Evolutionary conservation across 92 coral and sea anemone genomes (phyloP).

Genomic region (Micromussa lordhowensis): DNA sequence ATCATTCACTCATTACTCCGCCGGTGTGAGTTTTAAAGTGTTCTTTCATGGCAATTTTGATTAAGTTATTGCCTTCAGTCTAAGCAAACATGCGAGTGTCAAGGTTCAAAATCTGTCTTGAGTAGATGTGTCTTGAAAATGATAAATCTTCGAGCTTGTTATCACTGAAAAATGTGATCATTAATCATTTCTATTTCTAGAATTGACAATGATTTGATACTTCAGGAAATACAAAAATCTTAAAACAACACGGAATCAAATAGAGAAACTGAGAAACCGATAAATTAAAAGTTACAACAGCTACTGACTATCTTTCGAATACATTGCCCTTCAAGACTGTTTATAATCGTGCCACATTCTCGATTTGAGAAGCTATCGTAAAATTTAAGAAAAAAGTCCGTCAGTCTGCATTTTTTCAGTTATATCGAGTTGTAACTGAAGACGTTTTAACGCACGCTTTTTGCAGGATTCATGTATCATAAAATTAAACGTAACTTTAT

Average conservation of each 20-base stretch:
- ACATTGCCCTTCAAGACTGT: neutral
- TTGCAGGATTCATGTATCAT: neutral
- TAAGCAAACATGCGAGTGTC: neutral
- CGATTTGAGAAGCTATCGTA: neutral
- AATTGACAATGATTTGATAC: slow-evolving; percentile 20
- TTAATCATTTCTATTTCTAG: slow-evolving; percentile 12
- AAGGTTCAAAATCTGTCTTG: slow-evolving; percentile 1
- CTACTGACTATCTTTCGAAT: neutral
- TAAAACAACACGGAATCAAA: slow-evolving; percentile 31
- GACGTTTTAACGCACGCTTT: neutral
- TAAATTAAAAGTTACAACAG: neutral
- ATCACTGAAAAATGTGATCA: slow-evolving; percentile 1
- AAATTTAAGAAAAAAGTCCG: neutral
- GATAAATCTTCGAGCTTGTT: slow-evolving; percentile 18
- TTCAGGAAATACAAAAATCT: slow-evolving; percentile 30
- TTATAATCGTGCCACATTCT: neutral
- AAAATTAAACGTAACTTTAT: neutral
- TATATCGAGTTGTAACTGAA: too few species aligned
- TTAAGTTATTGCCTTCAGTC: neutral
- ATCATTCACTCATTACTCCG: too few species aligned
- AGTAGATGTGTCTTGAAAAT: neutral
- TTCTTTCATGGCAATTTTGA: too few species aligned
- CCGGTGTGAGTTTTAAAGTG: neutral
- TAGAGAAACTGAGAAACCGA: neutral
- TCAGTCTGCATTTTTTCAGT: neutral